Conservation (phyloP, 2,797 vertebrate genomes). For the Bucorvus abyssinicus region DNA sequence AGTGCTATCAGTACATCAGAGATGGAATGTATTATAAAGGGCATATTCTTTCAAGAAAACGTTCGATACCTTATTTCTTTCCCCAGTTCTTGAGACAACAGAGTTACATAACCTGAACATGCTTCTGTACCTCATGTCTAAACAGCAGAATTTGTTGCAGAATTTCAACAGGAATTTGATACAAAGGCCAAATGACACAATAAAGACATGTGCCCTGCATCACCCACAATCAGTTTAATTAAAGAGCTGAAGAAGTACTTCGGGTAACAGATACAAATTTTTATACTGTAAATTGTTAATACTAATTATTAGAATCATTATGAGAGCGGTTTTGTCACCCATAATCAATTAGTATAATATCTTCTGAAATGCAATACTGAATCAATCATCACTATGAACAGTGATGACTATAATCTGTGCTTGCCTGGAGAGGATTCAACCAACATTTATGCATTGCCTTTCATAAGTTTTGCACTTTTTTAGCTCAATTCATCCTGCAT, state of each 20-base stretch:
- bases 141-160: not conserved
- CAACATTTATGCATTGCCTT: not conserved
- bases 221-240: not conserved
- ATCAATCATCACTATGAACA: not conserved
- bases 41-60: not conserved
- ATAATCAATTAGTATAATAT: not conserved
- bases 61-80: not conserved
- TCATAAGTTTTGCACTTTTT: constrained; percentile 1
- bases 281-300: not conserved
- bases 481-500: not conserved
- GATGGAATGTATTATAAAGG: not conserved
- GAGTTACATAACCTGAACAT: not conserved
- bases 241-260: not conserved
- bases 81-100: not conserved
- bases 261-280: not conserved
- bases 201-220: not conserved
- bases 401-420: not conserved
- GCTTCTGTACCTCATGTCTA: not conserved
- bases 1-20: not conserved
- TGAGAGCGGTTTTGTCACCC: not conserved
- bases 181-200: not conserved
- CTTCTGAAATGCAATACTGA: not conserved
- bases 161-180: not conserved
- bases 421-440: not conserved
- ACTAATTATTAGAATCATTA: not conserved